These are phyloP conservation scores for Oncorhynchus mykiss DNA, from an alignment of 2,113 vertebrate species.

Conservation along the genomic window DNA sequence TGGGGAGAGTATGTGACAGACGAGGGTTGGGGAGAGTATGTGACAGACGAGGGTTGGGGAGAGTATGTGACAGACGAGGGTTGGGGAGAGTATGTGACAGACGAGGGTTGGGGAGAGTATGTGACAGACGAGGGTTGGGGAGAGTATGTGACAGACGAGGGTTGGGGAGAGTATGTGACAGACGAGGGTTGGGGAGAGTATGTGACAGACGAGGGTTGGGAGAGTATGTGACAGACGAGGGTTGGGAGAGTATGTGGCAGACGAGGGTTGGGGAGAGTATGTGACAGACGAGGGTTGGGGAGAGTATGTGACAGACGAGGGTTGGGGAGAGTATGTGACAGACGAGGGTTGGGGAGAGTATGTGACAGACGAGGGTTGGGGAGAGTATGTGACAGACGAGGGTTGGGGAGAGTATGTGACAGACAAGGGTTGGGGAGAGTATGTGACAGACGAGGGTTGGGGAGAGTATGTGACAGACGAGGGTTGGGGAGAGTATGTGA, in stretches of 20 bases:
- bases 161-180: slow-evolving; percentile 27
- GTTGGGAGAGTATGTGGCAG: slow-evolving; percentile 30
- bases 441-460: slow-evolving; percentile 16
- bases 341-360: not conserved
- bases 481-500: slow-evolving; percentile 25
- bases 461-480: slow-evolving; percentile 23
- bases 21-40: slow-evolving; percentile 19
- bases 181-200: slow-evolving; percentile 24
- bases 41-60: slow-evolving; percentile 23
- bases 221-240: no score
- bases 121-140: slow-evolving; percentile 18
- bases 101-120: slow-evolving; percentile 16
- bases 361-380: not conserved
- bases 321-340: slow-evolving; percentile 27
- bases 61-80: slow-evolving; percentile 23
- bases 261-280: not conserved
- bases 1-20: no score
- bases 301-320: slow-evolving; percentile 5
- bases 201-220: slow-evolving; percentile 8
- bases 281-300: no score
- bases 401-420: slow-evolving; percentile 26
- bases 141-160: slow-evolving; percentile 25
- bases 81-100: not conserved
- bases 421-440: slow-evolving; percentile 24
- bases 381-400: slow-evolving; percentile 27